These are phyloP conservation scores for Amphimallon solstitiale DNA, from an alignment of 2,888 invertebrate species.

Conservation along the genomic window DNA sequence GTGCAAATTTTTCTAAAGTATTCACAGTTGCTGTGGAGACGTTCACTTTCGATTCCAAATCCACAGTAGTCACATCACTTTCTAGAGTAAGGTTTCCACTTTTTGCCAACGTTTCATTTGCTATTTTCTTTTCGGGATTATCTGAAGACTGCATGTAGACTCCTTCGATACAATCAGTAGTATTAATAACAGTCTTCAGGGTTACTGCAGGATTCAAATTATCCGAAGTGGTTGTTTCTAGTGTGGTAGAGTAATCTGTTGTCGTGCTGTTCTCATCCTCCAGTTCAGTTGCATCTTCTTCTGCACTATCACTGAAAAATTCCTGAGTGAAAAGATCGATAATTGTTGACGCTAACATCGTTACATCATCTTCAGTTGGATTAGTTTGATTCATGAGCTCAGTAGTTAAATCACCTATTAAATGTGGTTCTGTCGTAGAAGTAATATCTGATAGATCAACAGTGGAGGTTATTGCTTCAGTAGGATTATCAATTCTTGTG, in stretches of 20 bases:
- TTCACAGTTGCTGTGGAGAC: slow-evolving; percentile 61
- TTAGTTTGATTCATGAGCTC: slow-evolving; percentile 29
- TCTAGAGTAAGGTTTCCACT: slow-evolving; percentile 36
- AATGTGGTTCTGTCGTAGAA: slow-evolving; percentile 29
- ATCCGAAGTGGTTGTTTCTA: slow-evolving; percentile 39
- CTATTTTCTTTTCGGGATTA: neutral
- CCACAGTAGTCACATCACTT: slow-evolving; percentile 43
- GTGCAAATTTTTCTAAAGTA: slow-evolving; percentile 51
- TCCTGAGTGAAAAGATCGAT: slow-evolving; percentile 37
- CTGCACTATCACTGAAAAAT: slow-evolving; percentile 19
- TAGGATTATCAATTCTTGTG: slow-evolving; percentile 46
- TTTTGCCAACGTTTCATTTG: slow-evolving; percentile 4
- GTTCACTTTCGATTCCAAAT: slow-evolving; percentile 57
- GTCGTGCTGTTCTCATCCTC: neutral
- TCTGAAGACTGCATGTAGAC: neutral
- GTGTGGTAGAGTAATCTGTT: slow-evolving; percentile 8
- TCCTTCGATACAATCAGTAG: slow-evolving; percentile 55
- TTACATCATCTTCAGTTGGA: slow-evolving; percentile 41
- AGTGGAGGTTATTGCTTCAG: slow-evolving; percentile 37
- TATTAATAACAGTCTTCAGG: slow-evolving; percentile 54
- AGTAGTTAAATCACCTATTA: slow-evolving; percentile 10
- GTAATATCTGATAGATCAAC: slow-evolving; percentile 28
- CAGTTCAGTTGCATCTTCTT: neutral
- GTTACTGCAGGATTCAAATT: slow-evolving; percentile 47
- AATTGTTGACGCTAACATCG: slow-evolving; percentile 43